Conservation (phyloP, 1,140 invertebrate genomes). For the Drosophila fuyamai region DNA sequence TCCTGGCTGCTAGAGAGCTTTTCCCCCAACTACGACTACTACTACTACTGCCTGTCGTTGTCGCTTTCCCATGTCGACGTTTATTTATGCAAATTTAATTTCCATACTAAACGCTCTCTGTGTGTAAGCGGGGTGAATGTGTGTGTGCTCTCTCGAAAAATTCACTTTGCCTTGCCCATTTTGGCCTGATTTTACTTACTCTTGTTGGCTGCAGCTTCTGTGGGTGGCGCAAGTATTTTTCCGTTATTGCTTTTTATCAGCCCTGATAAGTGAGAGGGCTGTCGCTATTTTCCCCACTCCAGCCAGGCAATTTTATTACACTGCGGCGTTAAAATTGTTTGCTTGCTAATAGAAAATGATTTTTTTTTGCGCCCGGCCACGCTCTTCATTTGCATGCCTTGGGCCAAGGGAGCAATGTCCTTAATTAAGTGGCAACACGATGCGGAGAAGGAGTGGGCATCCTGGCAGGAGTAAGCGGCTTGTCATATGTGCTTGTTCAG, state of each 20-base stretch:
- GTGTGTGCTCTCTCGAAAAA: constrained; percentile 50
- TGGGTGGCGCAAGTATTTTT: constrained; percentile 69
- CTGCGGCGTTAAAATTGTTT: constrained; percentile 77
- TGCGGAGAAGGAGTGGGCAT: background rate
- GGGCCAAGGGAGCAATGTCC: constrained; percentile 70
- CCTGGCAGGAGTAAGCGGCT: constrained; percentile 9
- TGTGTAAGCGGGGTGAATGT: constrained; percentile 26
- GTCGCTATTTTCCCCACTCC: constrained; percentile 30
- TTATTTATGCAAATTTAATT: constrained; percentile 83
- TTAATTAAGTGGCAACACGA: constrained; percentile 72
- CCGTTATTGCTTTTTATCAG: constrained; percentile 80
- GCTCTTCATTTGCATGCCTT: constrained; percentile 72
- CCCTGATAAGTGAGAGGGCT: constrained; percentile 65
- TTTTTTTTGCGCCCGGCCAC: constrained; percentile 31
- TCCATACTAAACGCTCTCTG: constrained; percentile 78
- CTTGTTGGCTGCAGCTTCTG: constrained; percentile 51
- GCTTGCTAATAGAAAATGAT: constrained; percentile 80
- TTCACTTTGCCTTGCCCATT: constrained; percentile 75
- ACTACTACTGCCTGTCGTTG: constrained; percentile 53
- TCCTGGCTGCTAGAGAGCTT: constrained; percentile 50
- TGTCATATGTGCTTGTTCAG: constrained; percentile 66
- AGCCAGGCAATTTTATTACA: constrained; percentile 70
- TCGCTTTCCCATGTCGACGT: constrained; percentile 79
- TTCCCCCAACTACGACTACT: constrained; percentile 18
- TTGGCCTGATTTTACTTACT: constrained; percentile 73